Conservation (phyloP, 2,888 invertebrate genomes). For the Sphinx pinastri region DNA sequence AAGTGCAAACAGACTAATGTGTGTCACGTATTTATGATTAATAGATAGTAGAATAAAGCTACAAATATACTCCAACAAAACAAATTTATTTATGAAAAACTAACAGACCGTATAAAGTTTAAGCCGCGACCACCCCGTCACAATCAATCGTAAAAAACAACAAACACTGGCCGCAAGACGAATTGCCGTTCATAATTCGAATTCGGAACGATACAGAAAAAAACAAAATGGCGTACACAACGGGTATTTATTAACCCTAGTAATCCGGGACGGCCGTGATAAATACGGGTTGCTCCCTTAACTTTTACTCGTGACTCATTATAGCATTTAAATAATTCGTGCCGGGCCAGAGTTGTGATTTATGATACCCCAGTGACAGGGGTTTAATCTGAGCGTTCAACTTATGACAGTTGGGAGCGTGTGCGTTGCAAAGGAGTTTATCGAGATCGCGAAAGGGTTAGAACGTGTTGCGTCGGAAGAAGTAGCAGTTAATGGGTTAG, state of each 20-base stretch:
- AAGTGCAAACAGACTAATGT: background rate
- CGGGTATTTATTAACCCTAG: slow-evolving; percentile 78
- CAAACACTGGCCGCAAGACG: slow-evolving; percentile 54
- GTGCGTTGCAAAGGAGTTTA: slow-evolving; percentile 37
- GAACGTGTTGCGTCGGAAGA: slow-evolving; percentile 36
- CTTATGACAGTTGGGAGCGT: slow-evolving; percentile 50
- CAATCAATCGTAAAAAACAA: slow-evolving; percentile 42
- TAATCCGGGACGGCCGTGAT: slow-evolving; percentile 68
- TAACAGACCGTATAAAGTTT: background rate
- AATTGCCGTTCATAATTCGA: slow-evolving; percentile 72
- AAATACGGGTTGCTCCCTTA: slow-evolving; percentile 72
- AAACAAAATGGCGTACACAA: slow-evolving; percentile 69
- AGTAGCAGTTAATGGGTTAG: slow-evolving; percentile 28
- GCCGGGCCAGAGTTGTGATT: slow-evolving; percentile 68
- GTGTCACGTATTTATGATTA: background rate
- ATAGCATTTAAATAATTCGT: slow-evolving; percentile 83
- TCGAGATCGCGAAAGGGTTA: slow-evolving; percentile 50
- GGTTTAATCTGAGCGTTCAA: slow-evolving; percentile 57
- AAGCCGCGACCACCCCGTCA: slow-evolving; percentile 3
- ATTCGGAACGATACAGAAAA: slow-evolving; percentile 69
- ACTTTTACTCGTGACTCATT: slow-evolving; percentile 78
- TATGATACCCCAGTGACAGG: slow-evolving; percentile 71
- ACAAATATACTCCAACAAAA: background rate
- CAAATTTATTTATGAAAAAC: background rate
- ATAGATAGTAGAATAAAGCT: background rate